Evolutionary conservation across 53 echinoderm and acorn worm species (phyloP).

Genomic region (Holothuria leucospilota): DNA sequence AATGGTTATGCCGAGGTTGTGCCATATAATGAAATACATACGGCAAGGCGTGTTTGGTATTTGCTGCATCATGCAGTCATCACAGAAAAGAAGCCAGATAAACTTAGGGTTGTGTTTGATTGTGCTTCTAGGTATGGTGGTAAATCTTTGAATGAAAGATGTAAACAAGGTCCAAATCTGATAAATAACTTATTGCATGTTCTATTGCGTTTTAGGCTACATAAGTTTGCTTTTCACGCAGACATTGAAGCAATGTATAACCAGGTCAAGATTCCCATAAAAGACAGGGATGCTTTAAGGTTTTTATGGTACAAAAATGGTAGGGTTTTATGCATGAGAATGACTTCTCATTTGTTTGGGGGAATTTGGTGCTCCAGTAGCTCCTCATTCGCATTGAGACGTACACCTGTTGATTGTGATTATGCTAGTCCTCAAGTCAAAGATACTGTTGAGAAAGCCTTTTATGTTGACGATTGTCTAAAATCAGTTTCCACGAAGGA

Average conservation of each 20-base stretch:
- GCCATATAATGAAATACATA: constrained; percentile 14
- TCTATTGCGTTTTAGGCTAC: constrained; percentile 25
- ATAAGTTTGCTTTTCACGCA: no score
- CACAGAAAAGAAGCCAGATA: constrained; percentile 45
- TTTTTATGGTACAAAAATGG: constrained; percentile 7
- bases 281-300: constrained; percentile 24
- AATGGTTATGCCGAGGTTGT: constrained; percentile 52
- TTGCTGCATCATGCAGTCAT: constrained; percentile 51
- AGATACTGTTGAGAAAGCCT: constrained; percentile 11
- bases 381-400: neutral
- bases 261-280: neutral
- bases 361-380: constrained; percentile 4
- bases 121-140: constrained; percentile 43
- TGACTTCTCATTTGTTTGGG: constrained; percentile 13
- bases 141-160: constrained; percentile 42
- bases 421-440: neutral
- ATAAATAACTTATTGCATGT: constrained; percentile 40
- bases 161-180: constrained; percentile 38
- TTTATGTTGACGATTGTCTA: constrained; percentile 34
- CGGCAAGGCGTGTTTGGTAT: constrained; percentile 42
- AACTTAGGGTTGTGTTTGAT: constrained; percentile 42
- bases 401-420: neutral
- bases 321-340: neutral
- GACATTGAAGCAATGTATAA: no score
- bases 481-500: constrained; percentile 32